Conservation (phyloP, 2,113 vertebrate genomes). For the Scartelaos histophorus region DNA sequence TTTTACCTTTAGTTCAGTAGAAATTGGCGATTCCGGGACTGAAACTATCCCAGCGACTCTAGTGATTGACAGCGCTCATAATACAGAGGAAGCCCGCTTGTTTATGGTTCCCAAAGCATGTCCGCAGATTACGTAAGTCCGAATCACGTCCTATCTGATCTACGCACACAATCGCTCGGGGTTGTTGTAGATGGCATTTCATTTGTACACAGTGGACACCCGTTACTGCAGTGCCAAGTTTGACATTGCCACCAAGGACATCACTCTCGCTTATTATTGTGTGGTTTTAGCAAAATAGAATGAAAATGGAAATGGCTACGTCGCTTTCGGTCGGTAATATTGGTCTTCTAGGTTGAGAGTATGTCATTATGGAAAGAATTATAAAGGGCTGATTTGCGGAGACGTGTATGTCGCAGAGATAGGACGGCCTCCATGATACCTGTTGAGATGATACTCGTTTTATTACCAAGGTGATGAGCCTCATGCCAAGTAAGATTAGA, state of each 20-base stretch:
- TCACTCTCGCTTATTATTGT: conserved; percentile 1
- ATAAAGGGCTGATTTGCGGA: not conserved
- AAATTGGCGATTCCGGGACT: too few relatives aligned
- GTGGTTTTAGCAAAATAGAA: not conserved
- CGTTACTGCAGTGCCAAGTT: not conserved
- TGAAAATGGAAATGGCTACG: conserved; percentile 4
- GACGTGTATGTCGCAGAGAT: not conserved
- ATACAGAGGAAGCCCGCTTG: not conserved
- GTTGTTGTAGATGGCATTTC: not conserved
- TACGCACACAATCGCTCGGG: not conserved
- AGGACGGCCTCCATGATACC: not conserved
- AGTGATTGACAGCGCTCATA: not conserved
- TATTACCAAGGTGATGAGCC: not conserved
- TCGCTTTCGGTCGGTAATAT: not conserved
- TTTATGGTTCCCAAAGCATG: not conserved
- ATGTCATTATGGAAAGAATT: not conserved
- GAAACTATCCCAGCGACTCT: too few relatives aligned
- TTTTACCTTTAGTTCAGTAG: too few relatives aligned
- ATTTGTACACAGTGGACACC: not conserved
- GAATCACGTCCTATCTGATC: not conserved
- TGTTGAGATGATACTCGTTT: not conserved
- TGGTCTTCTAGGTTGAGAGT: not conserved
- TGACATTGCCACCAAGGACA: conserved; percentile 9
- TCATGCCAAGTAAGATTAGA: not conserved
- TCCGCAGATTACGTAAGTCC: not conserved